phyloP scores from a whole-genome alignment of 2,888 invertebrate genomes.

The Brachyopa scutellaris region DNA sequence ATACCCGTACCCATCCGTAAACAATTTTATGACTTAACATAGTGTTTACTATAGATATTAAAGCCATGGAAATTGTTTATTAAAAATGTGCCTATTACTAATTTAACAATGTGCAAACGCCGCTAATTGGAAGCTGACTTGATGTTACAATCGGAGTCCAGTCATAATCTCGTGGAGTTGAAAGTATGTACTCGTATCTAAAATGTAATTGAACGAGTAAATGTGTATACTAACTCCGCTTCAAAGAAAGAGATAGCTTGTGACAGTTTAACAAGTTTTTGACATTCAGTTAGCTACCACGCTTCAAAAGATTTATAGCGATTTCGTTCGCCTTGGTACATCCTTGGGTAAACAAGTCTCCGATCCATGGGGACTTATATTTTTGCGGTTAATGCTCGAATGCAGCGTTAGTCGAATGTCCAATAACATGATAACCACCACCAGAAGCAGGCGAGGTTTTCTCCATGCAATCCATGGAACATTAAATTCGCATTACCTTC shows the following conservation, averaged over 20 bases:
- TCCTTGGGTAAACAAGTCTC: no score
- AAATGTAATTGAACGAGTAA: no score
- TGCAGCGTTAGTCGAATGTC: no score
- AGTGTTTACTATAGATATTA: neutral
- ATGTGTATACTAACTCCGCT: no score
- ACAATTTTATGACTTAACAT: neutral
- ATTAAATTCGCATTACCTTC: slow-evolving; percentile 46
- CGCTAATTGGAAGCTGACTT: slow-evolving; percentile 4
- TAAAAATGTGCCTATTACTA: neutral
- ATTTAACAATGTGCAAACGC: slow-evolving; percentile 4
- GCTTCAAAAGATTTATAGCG: no score
- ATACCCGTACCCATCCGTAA: neutral
- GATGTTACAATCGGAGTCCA: neutral
- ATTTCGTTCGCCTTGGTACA: no score
- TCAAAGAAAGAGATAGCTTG: no score
- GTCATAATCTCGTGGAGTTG: neutral
- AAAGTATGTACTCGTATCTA: no score
- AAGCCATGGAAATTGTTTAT: neutral
- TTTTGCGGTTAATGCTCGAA: no score
- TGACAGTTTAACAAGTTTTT: no score
- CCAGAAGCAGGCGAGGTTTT: neutral
- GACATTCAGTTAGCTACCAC: no score
- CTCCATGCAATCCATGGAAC: neutral
- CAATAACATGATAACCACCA: neutral
- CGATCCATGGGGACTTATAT: no score